These are phyloP conservation scores for Sitobion miscanthi DNA, from an alignment of 1,140 invertebrate genomes.

Conservation along the genomic window DNA sequence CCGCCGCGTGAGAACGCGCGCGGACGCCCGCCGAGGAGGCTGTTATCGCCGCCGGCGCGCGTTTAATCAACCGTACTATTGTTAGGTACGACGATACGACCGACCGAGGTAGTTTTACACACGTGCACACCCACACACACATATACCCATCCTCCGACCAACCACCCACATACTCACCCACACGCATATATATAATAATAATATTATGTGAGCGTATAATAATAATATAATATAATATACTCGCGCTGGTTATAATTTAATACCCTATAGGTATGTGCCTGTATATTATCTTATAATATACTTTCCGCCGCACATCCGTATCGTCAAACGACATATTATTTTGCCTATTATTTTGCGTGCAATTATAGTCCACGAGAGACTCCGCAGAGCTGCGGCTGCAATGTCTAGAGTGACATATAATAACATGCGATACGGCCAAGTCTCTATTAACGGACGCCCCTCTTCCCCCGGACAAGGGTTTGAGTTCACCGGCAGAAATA, in stretches of 20 bases:
- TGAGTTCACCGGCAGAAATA: no score
- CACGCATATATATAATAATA: neutral
- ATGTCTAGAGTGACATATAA: no score
- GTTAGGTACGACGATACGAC: neutral
- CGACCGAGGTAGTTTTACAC: neutral
- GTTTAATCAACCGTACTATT: constrained; percentile 31
- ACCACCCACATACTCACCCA: no score
- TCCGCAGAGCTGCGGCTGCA: no score
- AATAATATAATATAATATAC: neutral
- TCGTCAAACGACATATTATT: neutral
- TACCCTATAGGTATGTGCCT: neutral
- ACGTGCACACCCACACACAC: neutral
- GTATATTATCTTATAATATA: neutral
- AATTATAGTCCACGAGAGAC: neutral
- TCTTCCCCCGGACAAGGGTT: no score
- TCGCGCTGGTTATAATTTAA: neutral
- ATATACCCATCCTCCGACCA: no score
- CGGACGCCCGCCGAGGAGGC: neutral
- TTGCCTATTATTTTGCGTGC: neutral
- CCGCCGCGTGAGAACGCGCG: neutral
- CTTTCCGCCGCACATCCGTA: neutral
- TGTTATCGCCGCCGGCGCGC: neutral
- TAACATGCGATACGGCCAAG: no score
- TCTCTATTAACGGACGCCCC: no score
- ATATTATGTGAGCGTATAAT: neutral